These are phyloP conservation scores for Luffia ferchaultella DNA, from an alignment of 2,888 invertebrate genomes.

Conservation along the genomic window DNA sequence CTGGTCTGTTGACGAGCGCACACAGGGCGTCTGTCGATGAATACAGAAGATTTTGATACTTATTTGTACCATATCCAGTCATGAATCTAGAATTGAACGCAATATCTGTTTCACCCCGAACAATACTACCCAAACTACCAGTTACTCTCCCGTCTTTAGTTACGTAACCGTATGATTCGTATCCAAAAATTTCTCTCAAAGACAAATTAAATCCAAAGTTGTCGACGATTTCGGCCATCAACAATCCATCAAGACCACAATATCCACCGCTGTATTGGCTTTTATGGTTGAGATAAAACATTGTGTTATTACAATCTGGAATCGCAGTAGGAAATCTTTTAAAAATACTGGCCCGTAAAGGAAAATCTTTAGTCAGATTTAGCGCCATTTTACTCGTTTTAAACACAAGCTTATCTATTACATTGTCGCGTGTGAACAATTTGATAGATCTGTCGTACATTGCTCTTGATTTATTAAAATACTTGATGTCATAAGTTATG, in stretches of 20 bases:
- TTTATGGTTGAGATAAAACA: constrained; percentile 20
- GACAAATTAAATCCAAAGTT: constrained; percentile 25
- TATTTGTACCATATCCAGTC: constrained; percentile 21
- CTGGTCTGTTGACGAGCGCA: constrained; percentile 22
- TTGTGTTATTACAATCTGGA: constrained; percentile 21
- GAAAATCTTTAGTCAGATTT: constrained; percentile 24
- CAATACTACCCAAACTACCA: constrained; percentile 28
- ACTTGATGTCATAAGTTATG: constrained; percentile 23
- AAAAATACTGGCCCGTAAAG: constrained; percentile 27
- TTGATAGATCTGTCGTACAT: constrained; percentile 29
- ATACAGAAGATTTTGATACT: constrained; percentile 23
- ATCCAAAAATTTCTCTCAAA: constrained; percentile 12
- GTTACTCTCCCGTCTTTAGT: constrained; percentile 13
- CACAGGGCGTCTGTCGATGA: constrained; percentile 27
- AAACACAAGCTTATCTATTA: constrained; percentile 6
- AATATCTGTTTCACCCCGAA: constrained; percentile 25
- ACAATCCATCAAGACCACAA: constrained; percentile 33
- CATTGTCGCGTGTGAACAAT: constrained; percentile 9
- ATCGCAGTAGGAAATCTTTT: constrained; percentile 32
- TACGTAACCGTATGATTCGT: constrained; percentile 23
- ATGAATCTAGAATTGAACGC: constrained; percentile 39
- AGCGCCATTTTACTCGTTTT: constrained; percentile 9
- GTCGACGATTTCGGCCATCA: constrained; percentile 27
- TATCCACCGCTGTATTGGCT: constrained; percentile 19
- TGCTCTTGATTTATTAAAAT: constrained; percentile 4